A percentile compares a stretch with the other conserved stretches of the same genome.
These are phyloP conservation scores for Callipepla californica DNA, from an alignment of 2,113 vertebrate genomes.

Conservation along the genomic window DNA sequence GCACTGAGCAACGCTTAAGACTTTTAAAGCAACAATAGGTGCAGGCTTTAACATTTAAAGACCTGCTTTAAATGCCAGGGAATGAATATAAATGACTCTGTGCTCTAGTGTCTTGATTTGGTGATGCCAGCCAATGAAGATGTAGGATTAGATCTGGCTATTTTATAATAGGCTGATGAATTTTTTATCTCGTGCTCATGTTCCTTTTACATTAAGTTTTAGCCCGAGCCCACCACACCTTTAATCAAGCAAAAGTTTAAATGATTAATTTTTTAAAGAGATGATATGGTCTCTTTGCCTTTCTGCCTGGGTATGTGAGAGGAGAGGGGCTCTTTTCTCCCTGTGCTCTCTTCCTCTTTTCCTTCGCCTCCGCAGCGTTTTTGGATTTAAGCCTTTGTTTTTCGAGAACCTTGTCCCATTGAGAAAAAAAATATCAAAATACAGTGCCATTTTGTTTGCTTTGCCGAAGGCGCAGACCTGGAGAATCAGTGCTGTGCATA, in stretches of 20 bases:
- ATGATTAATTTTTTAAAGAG: not conserved
- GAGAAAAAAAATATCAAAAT: not conserved
- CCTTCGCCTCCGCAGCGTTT: not conserved
- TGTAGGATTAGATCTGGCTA: not conserved
- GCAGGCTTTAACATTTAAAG: slow-evolving; percentile 58
- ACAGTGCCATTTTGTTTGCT: slow-evolving; percentile 72
- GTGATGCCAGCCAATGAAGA: slow-evolving; percentile 34
- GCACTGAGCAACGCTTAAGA: slow-evolving; percentile 32
- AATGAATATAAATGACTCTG: slow-evolving; percentile 54
- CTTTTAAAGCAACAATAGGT: slow-evolving; percentile 58
- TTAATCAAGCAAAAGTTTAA: slow-evolving; percentile 6
- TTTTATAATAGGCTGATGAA: slow-evolving; percentile 60
- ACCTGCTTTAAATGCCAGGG: slow-evolving; percentile 57
- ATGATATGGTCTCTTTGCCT: not conserved
- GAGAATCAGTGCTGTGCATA: slow-evolving; percentile 68
- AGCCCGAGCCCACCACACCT: not conserved
- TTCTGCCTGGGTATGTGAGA: not conserved
- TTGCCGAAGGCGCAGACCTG: slow-evolving; percentile 74
- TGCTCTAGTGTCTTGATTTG: not conserved
- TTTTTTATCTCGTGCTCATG: slow-evolving; percentile 14
- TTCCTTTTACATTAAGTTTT: not conserved
- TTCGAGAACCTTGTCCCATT: not conserved
- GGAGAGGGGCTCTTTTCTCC: not conserved
- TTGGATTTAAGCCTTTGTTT: slow-evolving; percentile 31
- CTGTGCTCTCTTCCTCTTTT: not conserved